Evolutionary conservation across 2,888 invertebrate species (phyloP).

Genomic region (Willowsia nigromaculata): DNA sequence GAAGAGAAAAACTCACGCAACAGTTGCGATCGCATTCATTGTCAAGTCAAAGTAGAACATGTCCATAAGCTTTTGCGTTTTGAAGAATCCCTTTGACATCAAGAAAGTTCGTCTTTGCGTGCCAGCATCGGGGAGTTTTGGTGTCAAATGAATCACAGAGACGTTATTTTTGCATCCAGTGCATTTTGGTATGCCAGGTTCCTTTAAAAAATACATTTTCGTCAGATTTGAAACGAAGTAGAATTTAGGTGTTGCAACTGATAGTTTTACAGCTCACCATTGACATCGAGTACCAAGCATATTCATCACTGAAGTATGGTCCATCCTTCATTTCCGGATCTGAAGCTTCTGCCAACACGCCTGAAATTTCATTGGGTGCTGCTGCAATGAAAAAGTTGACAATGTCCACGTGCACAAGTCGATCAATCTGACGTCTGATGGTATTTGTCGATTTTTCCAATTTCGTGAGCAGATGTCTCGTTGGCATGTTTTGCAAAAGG

Average conservation of each 20-base stretch:
- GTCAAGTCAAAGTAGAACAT: slow-evolving; percentile 93
- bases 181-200: slow-evolving; percentile 71
- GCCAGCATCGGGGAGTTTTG: slow-evolving; percentile 25
- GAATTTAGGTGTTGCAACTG: neutral
- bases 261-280: no score
- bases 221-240: no score
- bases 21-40: slow-evolving; percentile 86
- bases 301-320: slow-evolving; percentile 88
- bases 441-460: slow-evolving; percentile 81
- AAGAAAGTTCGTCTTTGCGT: slow-evolving; percentile 14
- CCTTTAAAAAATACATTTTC: slow-evolving; percentile 51
- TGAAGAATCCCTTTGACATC: slow-evolving; percentile 25
- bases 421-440: slow-evolving; percentile 86
- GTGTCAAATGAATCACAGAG: slow-evolving; percentile 74
- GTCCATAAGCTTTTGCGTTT: slow-evolving; percentile 70
- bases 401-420: slow-evolving; percentile 90
- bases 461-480: slow-evolving; percentile 89
- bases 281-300: slow-evolving; percentile 92
- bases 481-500: slow-evolving; percentile 92
- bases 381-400: slow-evolving; percentile 94
- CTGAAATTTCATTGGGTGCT: slow-evolving; percentile 70
- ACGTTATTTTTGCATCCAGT: slow-evolving; percentile 70
- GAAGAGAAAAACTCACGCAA: slow-evolving; percentile 80
- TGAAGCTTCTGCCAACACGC: slow-evolving; percentile 75
- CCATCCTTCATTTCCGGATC: slow-evolving; percentile 73